Evolutionary conservation across 2,797 vertebrate species (phyloP).

Genomic region (Alfaro cultratus): DNA sequence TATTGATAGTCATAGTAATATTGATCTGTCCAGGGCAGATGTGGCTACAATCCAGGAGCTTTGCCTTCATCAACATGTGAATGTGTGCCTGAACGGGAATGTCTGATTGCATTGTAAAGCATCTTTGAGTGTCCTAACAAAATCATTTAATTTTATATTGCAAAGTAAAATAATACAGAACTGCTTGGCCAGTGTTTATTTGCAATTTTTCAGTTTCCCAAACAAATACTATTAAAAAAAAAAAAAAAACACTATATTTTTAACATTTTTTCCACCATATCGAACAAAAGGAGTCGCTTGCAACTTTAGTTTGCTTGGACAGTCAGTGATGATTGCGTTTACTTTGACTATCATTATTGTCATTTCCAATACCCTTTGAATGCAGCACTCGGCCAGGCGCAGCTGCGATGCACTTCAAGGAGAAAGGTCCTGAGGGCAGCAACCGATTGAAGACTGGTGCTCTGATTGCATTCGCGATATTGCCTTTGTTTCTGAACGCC

Average conservation of each 20-base stretch:
- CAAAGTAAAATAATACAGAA: background rate
- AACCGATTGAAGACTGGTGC: conserved; percentile 14
- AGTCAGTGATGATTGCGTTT: background rate
- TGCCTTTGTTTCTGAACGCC: background rate
- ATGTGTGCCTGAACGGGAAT: too few species aligned
- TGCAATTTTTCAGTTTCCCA: background rate
- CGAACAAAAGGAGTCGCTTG: background rate
- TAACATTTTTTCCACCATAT: background rate
- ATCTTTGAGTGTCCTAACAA: too few species aligned
- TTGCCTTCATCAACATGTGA: too few species aligned
- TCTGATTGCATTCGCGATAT: background rate
- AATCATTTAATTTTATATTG: too few species aligned
- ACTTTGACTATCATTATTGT: fast-evolving
- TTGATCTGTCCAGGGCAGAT: too few species aligned
- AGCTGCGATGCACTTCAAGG: conserved; percentile 68
- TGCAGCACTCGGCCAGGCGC: conserved; percentile 37
- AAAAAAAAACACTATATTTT: background rate
- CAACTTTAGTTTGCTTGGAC: background rate
- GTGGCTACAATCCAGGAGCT: too few species aligned
- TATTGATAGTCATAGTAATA: too few species aligned
- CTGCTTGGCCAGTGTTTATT: background rate
- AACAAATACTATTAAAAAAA: background rate
- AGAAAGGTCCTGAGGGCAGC: conserved; percentile 42
- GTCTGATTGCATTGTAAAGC: too few species aligned
- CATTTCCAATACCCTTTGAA: conserved; percentile 25